Base-by-base conservation (phyloP, 2,888 invertebrate species). In the Orthonevra nobilis region DNA sequence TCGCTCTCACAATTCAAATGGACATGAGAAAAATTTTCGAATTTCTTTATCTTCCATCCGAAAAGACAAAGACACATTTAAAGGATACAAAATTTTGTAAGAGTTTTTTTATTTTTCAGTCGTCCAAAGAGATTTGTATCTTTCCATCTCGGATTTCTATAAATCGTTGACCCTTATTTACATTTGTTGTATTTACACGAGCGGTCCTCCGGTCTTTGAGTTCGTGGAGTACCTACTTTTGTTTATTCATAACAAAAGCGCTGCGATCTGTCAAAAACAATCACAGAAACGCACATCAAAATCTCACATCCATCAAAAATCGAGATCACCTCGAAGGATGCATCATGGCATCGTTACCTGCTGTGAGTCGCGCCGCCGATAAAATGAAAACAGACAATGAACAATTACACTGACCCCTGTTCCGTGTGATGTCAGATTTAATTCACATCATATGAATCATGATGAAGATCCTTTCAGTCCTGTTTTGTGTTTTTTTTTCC, bases 271-370 rank as follows among this genome's bases (percentile, higher is more conserved):
- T 82, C 83, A 83, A 66, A 83, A 82, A 77, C 81, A 83, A 83
- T 83, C 82, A 81, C 81, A 82, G 74, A 81, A 77, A 81, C 38
- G 72, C 81, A 72, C 81, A 79, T 83, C 82, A 82, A 83, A 82
- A 81, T 83, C 74, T 82, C 82, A 83, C 83, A 83, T 83, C 81
- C 82, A 74, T 83, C 83, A 83, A 64, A 50, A 54, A 66, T 72
- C 75, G 63, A 72, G 54, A 64, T 58, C 70, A 12, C 19, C 36
- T n/a, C 14, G 1, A 6, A 38, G 56, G 6, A 32, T 58, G 64
- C 58, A 56, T 77, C 66, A 42, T 32, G 52, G 61, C 81, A 56
- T 77, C 66, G 44, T 32, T 61, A 66, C 81, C 52, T 56, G 74
- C n/a, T n/a, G 7, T 19, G 26, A 9, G 26, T 14, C 12, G n/a